Evolutionary conservation across 2,888 invertebrate species (phyloP).

Genomic region (Schizaphis graminum): DNA sequence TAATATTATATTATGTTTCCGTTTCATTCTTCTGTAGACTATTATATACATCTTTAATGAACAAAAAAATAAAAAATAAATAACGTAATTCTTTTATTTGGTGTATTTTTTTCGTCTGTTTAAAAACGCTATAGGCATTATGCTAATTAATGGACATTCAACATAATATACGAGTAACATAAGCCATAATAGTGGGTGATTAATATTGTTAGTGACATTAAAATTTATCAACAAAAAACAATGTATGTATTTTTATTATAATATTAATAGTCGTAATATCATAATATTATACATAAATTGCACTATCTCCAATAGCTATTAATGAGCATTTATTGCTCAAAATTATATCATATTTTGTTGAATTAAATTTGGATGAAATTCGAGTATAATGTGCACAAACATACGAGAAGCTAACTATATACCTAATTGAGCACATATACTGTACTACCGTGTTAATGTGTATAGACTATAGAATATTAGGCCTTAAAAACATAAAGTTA

Average conservation of each 20-base stretch:
- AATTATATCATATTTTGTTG: background rate
- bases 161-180: background rate
- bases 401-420: background rate
- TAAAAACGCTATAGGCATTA: background rate
- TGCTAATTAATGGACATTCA: background rate
- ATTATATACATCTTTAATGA: background rate
- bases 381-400: background rate
- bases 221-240: constrained; percentile 6
- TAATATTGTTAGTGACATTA: background rate
- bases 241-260: background rate
- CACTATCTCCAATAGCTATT: background rate
- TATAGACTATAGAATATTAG: background rate
- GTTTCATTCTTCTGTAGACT: background rate
- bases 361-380: background rate
- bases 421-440: background rate
- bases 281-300: background rate
- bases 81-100: background rate
- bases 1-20: background rate
- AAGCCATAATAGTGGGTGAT: background rate
- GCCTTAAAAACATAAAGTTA: background rate
- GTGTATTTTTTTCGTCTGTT: background rate
- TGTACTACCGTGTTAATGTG: background rate
- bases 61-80: background rate
- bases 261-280: background rate
- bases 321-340: background rate